Evolutionary conservation across 2,797 vertebrate species (phyloP), one percentile per base, ranked within the genome.

Genomic region (Chromobotia macracanthus): DNA sequence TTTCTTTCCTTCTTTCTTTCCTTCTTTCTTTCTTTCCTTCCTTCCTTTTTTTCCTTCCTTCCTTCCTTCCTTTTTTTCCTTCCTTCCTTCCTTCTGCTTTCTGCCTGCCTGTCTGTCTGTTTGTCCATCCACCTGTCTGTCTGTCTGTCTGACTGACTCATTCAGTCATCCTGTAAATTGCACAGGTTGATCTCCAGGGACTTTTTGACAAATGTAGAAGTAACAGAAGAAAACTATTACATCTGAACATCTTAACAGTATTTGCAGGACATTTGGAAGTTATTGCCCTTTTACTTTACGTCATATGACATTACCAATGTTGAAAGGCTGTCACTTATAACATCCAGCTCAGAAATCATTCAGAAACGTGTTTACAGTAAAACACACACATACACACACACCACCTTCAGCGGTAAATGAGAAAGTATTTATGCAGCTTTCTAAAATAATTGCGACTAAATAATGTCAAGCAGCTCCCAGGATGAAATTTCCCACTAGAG

Each of bases 371-470:
- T 64, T 81, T 83, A 75, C 87, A 80, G 87, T 86, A 86, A 84
- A 83, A 89, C 51, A 53, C n/a, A 5, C n/a, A 85, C 82, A 28
- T 4, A 28, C 28, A 28, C 28, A 28, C 28, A 74, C 84, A 85
- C 79, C 77, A 72, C 83, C 68, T 75, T 80, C 68, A 80, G 85
- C 80, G 70, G 87, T 88, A 82, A 89, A 88, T 87, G 80, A 86
- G 68, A 74, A 38, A 35, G 51, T 77, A 80, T 85, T 87, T 86
- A 82, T 81, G 77, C 64, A 28, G 50, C 80, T 84, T 87, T 82
- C 84, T 84, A 86, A 88, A 81, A 81, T 88, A 73, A 79, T 80
- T 83, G 73, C 77, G 69, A 80, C 88, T 88, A 87, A 89, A 87
- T 88, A 88, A 87, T 82, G 80, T 83, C 79, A 77, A 81, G 87